Evolutionary conservation across 2,113 vertebrate species (phyloP).

Genomic region (Rhabdomys dilectus): DNA sequence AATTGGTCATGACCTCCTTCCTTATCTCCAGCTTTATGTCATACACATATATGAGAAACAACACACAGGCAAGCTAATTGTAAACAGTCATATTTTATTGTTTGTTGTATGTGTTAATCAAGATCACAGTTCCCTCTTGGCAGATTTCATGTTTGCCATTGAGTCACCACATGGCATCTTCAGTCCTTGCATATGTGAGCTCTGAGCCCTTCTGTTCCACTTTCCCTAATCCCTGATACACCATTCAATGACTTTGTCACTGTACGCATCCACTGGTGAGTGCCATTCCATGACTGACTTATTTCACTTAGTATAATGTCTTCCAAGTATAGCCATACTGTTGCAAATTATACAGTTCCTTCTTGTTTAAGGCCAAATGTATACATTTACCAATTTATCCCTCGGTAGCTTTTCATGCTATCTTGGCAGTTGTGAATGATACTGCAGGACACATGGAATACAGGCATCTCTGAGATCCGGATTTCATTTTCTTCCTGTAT

Average conservation of each 20-base stretch:
- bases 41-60: neutral
- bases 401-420: neutral
- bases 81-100: neutral
- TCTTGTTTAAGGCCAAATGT: neutral
- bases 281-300: neutral
- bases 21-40: neutral
- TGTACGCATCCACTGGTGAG: neutral
- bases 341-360: neutral
- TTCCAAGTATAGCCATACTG: neutral
- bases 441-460: neutral
- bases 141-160: neutral
- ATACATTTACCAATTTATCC: neutral
- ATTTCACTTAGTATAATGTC: neutral
- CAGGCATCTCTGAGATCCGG: neutral
- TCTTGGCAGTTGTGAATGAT: neutral
- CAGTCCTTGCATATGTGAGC: too few species aligned
- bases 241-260: neutral
- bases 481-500: neutral
- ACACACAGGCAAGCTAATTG: neutral
- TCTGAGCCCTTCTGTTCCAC: neutral
- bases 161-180: neutral
- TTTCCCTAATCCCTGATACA: neutral
- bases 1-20: neutral
- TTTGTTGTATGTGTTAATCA: neutral
- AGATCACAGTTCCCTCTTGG: neutral